Evolutionary conservation across 2,888 invertebrate species (phyloP).

Genomic region (Oligia latruncula): DNA sequence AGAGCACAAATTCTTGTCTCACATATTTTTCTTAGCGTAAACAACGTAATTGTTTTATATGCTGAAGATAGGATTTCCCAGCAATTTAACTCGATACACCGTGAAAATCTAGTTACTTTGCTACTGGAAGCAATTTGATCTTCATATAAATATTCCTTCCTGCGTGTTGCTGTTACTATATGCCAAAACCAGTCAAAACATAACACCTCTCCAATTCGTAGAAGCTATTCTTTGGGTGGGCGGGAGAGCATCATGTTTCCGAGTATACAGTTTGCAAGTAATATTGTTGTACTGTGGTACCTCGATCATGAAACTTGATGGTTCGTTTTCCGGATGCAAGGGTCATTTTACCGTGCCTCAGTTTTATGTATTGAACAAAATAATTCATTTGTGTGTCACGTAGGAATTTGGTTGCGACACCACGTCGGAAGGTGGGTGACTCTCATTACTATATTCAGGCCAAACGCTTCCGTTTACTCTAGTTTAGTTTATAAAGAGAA

Average conservation of each 20-base stretch:
- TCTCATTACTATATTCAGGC: slow-evolving; percentile 30
- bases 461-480: slow-evolving; percentile 10
- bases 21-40: neutral
- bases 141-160: slow-evolving; percentile 14
- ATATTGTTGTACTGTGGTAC: neutral
- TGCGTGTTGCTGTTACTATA: neutral
- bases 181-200: neutral
- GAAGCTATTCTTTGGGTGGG: neutral
- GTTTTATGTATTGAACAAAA: slow-evolving; percentile 12
- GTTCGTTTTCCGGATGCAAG: slow-evolving; percentile 2
- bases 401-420: slow-evolving; percentile 17
- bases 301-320: neutral
- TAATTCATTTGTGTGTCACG: slow-evolving; percentile 26
- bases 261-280: neutral
- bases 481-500: slow-evolving; percentile 11
- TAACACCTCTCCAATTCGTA: neutral
- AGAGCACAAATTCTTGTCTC: too few species aligned
- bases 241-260: neutral
- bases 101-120: neutral
- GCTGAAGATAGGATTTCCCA: neutral
- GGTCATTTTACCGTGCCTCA: neutral
- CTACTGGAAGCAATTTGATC: slow-evolving; percentile 10
- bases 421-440: slow-evolving; percentile 14
- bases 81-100: neutral
- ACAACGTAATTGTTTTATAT: neutral